Percentiles rank a stretch among this genome's conserved stretches.
Evolutionary conservation across 2,797 vertebrate genomes (phyloP).

Genomic region (Tadarida brasiliensis): DNA sequence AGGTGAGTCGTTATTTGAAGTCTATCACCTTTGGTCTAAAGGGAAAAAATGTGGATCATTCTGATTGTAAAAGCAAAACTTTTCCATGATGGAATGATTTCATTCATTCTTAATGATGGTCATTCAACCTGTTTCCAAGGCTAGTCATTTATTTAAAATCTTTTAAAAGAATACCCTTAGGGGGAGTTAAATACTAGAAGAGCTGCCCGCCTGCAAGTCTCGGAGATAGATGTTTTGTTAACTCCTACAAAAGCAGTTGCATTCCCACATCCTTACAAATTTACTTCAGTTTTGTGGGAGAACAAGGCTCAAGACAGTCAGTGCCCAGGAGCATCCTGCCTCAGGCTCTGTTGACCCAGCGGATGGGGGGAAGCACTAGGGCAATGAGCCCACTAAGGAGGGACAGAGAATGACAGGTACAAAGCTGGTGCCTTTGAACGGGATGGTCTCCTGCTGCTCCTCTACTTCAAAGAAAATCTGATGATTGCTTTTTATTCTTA

Average conservation of each 20-base stretch:
- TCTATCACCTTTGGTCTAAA: not conserved
- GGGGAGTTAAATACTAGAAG: not conserved
- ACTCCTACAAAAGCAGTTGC: not conserved
- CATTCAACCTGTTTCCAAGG: not conserved
- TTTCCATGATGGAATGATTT: not conserved
- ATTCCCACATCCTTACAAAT: not conserved
- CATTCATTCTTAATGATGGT: not conserved
- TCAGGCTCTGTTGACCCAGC: not conserved
- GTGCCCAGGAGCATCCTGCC: not conserved
- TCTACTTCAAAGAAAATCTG: not conserved
- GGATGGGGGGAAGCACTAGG: fast-evolving
- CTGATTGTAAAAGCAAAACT: not conserved
- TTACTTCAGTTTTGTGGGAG: not conserved
- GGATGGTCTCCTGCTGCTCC: not conserved
- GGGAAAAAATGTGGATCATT: not conserved
- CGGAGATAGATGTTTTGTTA: not conserved
- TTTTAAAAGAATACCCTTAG: not conserved
- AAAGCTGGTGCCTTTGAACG: not conserved
- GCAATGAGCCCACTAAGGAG: not conserved
- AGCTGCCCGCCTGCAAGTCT: not conserved
- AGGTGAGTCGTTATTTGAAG: not conserved
- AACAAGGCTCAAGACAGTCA: not conserved
- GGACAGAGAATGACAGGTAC: not conserved
- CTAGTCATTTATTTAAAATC: not conserved
- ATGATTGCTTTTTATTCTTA: not conserved